Evolutionary conservation across 2,797 vertebrate species (phyloP).

Genomic region (Valencia hispanica): DNA sequence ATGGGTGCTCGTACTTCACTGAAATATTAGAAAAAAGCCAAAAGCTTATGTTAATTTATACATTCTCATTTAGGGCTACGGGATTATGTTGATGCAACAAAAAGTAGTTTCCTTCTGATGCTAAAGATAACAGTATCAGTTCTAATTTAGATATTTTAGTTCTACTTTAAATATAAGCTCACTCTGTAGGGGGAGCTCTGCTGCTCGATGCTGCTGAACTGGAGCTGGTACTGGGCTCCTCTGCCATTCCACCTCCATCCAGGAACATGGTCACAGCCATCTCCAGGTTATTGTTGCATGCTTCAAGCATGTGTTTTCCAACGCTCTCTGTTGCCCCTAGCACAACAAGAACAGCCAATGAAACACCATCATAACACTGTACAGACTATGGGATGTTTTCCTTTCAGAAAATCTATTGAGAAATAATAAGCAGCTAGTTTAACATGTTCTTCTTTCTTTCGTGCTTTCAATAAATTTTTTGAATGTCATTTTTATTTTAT

Average conservation of each 20-base stretch:
- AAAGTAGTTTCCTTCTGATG: neutral
- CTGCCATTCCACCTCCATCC: conserved; percentile 93
- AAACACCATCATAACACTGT: neutral
- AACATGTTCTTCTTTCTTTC: neutral
- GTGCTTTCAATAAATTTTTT: neutral
- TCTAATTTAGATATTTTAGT: conserved; percentile 9
- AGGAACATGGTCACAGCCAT: conserved; percentile 99
- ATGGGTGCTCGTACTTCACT: conserved; percentile 98
- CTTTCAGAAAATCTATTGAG: neutral
- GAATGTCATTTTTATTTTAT: neutral
- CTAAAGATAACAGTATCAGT: neutral
- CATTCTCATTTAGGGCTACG: conserved; percentile 3
- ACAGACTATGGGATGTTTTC: neutral
- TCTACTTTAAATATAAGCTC: conserved; percentile 47
- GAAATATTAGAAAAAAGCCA: conserved; percentile 32
- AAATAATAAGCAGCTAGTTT: neutral
- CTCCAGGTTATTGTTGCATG: conserved; percentile 97
- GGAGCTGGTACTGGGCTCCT: conserved; percentile 98
- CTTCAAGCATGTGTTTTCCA: conserved; percentile 97
- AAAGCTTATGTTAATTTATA: neutral
- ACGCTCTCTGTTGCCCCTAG: conserved; percentile 97
- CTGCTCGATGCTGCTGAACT: conserved; percentile 89
- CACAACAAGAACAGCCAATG: neutral
- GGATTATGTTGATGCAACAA: neutral
- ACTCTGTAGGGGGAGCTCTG: conserved; percentile 84